Base-by-base conservation (phyloP, 2,888 invertebrate species). In the Caenorhabditis auriculariae region DNA sequence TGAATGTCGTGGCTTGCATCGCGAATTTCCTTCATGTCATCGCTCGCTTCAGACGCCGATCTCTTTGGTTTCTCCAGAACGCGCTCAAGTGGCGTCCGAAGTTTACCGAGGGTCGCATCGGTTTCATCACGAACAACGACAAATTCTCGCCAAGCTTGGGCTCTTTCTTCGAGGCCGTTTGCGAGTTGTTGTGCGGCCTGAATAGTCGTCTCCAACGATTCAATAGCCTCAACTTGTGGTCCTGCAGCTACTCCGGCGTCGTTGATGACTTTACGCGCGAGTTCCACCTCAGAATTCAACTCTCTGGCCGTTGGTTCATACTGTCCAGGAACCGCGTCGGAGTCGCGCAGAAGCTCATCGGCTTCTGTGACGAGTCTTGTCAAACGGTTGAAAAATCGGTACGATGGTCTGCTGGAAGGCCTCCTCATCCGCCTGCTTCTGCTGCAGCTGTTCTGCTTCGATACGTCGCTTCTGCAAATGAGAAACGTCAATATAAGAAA, bases 71-170 rank as follows among this genome's bases (percentile, higher is more conserved):
- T 67, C 15, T 43, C 50, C 24, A 46, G 42, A 24, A 64, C 59
- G 41, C 39, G 57, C 27, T 66, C 69, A 26, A 69, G 38, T 41
- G 61, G 61, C 47, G 50, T 48, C 29, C 66, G 68, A 23, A 69
- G 58, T 45, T 53, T 39, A 19, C 64, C 71, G 49, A 71, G 61
- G 28, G 60, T 49, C 41, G 51, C 49, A 60, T 68, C 71, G 41
- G 66, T 62, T 23, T 55, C 54, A 48, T 71, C 69, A 19, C 72
- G 66, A 39, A 64, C 66, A 12, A 43, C 60, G 32, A 69, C 57
- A 50, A 75, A 75, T 46, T 69, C 62, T 23, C 68, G 48, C 65
- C 67, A 72, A 37, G 55, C 43, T 42, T 54, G 54, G 43, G 56
- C 48, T 39, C 67, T 52, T n/a, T 65, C 53, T 19, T 61, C 59